Evolutionary conservation across 2,888 invertebrate species (phyloP).

Genomic region (Netelia virgata): DNA sequence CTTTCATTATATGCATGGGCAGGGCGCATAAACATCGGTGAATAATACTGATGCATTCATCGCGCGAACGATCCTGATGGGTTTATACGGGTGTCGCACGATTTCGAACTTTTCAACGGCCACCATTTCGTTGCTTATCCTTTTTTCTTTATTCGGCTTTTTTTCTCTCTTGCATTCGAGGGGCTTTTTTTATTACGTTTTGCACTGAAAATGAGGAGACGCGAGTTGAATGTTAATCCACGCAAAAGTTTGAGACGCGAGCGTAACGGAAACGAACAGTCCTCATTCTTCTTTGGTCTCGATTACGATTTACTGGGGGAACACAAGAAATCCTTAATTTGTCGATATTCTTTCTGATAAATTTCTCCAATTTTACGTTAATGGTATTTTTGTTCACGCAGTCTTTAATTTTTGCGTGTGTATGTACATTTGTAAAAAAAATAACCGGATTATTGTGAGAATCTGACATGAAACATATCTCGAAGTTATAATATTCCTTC

Average conservation of each 20-base stretch:
- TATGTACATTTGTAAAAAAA: constrained; percentile 8
- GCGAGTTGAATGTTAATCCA: constrained; percentile 58
- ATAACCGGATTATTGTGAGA: constrained; percentile 23
- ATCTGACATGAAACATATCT: constrained; percentile 43
- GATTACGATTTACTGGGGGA: constrained; percentile 14
- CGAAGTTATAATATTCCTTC: constrained; percentile 36
- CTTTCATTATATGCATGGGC: constrained; percentile 66
- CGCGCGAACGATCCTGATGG: constrained; percentile 59
- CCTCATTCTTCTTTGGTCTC: constrained; percentile 9
- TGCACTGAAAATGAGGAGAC: constrained; percentile 60
- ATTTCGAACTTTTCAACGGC: constrained; percentile 62
- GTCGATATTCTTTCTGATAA: background rate
- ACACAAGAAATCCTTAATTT: background rate
- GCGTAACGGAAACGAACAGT: constrained; percentile 11
- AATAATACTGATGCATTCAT: constrained; percentile 67
- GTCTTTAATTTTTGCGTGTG: background rate
- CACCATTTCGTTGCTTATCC: constrained; percentile 31
- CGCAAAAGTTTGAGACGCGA: constrained; percentile 24
- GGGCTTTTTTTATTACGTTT: constrained; percentile 50
- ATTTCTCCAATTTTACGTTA: background rate
- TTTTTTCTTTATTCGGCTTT: constrained; percentile 28
- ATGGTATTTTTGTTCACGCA: background rate
- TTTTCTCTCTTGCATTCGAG: constrained; percentile 2
- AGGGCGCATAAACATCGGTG: constrained; percentile 57
- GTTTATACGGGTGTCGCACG: constrained; percentile 67